Evolutionary conservation across 1,140 invertebrate genomes (phyloP).

Genomic region (Mizuhopecten yessoensis): DNA sequence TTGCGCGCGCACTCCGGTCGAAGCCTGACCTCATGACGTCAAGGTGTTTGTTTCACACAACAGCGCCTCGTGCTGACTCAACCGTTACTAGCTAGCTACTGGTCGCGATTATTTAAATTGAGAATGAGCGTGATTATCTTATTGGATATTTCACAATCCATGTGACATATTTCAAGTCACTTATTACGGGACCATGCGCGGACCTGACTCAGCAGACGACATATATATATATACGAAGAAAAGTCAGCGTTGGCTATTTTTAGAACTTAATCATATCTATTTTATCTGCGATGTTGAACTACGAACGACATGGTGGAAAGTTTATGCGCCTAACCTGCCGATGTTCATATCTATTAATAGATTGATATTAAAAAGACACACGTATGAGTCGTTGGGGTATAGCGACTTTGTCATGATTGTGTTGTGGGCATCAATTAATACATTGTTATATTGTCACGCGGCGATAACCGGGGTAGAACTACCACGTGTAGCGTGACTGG

Average conservation of each 20-base stretch:
- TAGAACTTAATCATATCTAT: constrained; percentile 14
- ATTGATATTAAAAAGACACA: background rate
- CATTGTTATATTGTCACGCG: background rate
- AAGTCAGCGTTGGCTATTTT: background rate
- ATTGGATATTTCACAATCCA: constrained; percentile 20
- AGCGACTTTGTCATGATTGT: no score
- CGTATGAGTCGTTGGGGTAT: background rate
- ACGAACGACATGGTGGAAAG: background rate
- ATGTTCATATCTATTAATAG: background rate
- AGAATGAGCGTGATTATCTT: constrained; percentile 20
- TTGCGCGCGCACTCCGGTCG: constrained; percentile 27
- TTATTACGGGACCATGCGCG: background rate
- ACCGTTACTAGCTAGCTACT: constrained; percentile 37
- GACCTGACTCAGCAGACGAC: constrained; percentile 8
- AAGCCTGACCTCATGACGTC: constrained; percentile 23
- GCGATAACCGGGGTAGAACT: background rate
- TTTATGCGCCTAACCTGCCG: background rate
- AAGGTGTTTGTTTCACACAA: constrained; percentile 32
- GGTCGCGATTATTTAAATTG: background rate
- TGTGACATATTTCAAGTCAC: constrained; percentile 7
- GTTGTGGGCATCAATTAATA: background rate
- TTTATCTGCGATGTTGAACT: background rate
- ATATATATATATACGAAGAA: background rate
- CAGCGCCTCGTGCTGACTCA: background rate
- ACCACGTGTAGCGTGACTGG: background rate